Conservation (phyloP, 2,888 invertebrate genomes). For the Cheilosia vulpina region DNA sequence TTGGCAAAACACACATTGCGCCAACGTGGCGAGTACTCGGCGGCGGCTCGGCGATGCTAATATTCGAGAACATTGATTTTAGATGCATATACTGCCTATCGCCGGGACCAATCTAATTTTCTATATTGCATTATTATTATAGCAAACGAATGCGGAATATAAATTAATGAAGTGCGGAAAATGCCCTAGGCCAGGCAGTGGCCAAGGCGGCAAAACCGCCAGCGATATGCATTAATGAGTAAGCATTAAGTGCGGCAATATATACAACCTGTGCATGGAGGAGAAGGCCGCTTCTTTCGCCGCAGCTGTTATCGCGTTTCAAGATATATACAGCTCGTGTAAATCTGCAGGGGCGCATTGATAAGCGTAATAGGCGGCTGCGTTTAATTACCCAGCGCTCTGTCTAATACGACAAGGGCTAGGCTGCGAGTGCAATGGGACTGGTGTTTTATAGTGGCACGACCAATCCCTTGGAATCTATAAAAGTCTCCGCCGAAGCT, state of each 20-base stretch:
- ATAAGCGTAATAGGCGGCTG: slow-evolving; percentile 62
- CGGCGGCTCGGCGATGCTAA: slow-evolving; percentile 41
- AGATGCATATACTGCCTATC: slow-evolving; percentile 66
- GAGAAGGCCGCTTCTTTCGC: slow-evolving; percentile 20
- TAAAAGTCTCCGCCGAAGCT: neutral
- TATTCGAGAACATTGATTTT: slow-evolving; percentile 70
- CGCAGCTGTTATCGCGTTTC: slow-evolving; percentile 39
- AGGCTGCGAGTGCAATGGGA: neutral
- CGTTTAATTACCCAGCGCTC: slow-evolving; percentile 65
- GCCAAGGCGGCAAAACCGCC: neutral
- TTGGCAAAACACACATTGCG: slow-evolving; percentile 44
- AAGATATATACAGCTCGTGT: slow-evolving; percentile 65
- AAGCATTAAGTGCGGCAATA: slow-evolving; percentile 48
- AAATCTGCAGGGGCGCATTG: slow-evolving; percentile 51
- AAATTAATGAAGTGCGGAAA: slow-evolving; percentile 75
- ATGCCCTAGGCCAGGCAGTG: slow-evolving; percentile 47
- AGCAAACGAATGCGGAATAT: slow-evolving; percentile 75
- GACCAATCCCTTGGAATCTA: neutral
- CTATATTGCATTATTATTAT: slow-evolving; percentile 72
- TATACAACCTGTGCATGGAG: slow-evolving; percentile 20
- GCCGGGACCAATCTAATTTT: slow-evolving; percentile 68
- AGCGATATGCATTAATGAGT: slow-evolving; percentile 70
- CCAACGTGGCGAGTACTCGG: slow-evolving; percentile 8
- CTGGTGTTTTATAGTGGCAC: neutral
- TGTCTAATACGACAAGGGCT: slow-evolving; percentile 42